A percentile compares a stretch with the other conserved stretches of the same genome.
phyloP scores from a whole-genome alignment of 2,797 vertebrate species.

The Chaetodon trifasciatus region DNA sequence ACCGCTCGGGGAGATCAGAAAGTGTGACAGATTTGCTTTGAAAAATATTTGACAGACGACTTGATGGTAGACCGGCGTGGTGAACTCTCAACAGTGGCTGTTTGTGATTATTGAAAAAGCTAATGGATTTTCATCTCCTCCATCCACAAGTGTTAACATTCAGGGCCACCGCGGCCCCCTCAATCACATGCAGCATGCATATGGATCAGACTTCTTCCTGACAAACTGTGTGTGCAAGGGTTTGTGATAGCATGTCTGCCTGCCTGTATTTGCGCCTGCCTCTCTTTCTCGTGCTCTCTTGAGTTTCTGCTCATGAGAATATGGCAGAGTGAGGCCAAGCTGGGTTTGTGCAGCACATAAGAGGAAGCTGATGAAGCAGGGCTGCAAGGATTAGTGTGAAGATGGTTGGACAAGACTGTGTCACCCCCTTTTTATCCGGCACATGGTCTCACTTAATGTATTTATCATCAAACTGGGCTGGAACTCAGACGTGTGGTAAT shows the following conservation, averaged over 20 bases:
- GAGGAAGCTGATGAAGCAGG: neutral
- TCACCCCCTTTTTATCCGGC: conserved; percentile 8
- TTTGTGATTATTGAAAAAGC: conserved; percentile 60
- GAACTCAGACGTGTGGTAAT: neutral
- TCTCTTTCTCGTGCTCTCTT: conserved; percentile 19
- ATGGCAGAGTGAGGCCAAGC: neutral
- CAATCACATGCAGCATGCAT: conserved; percentile 16
- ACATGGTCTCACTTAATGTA: neutral
- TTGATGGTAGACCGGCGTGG: conserved; percentile 25
- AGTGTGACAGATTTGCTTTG: conserved; percentile 41
- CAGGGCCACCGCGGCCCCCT: conserved; percentile 6
- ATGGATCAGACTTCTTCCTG: conserved; percentile 28
- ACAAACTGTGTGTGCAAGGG: neutral
- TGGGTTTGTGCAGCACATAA: conserved; percentile 14
- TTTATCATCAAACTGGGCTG: conserved; percentile 12
- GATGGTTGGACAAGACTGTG: conserved; percentile 8
- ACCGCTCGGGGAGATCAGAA: conserved; percentile 1
- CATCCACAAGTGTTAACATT: conserved; percentile 27
- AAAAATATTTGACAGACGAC: conserved; percentile 23
- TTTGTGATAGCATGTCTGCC: neutral
- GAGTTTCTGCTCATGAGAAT: conserved; percentile 7
- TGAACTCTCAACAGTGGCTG: conserved; percentile 51
- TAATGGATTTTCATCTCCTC: conserved; percentile 58
- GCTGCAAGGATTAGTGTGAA: conserved; percentile 1
- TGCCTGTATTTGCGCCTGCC: neutral